A percentile compares a stretch with the other conserved stretches of the same genome.
Evolutionary conservation across 2,888 invertebrate species (phyloP).

Genomic region (Laspeyria flexula): DNA sequence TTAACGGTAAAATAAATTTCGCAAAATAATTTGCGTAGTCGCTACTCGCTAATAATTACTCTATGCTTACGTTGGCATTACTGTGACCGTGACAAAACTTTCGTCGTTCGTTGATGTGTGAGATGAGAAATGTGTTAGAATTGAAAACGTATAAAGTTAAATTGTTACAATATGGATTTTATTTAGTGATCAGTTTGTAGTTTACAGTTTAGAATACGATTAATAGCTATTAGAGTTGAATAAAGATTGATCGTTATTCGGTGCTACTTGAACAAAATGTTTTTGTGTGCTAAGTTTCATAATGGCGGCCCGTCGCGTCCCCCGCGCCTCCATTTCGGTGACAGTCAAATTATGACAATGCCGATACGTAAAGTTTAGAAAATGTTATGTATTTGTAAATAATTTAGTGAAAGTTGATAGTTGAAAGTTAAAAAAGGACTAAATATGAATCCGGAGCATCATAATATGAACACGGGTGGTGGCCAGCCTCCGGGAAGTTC

Average conservation of each 20-base stretch:
- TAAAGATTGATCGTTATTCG: constrained; percentile 33
- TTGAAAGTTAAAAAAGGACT: constrained; percentile 56
- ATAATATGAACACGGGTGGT: constrained; percentile 87
- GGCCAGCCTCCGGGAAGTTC: constrained; percentile 85
- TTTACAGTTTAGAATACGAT: constrained; percentile 14
- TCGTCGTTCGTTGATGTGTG: constrained; percentile 67
- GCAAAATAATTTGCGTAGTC: constrained; percentile 12
- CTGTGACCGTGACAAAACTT: constrained; percentile 72
- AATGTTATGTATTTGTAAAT: constrained; percentile 77
- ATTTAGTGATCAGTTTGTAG: constrained; percentile 27
- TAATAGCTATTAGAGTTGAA: constrained; percentile 19
- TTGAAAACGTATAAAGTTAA: constrained; percentile 34
- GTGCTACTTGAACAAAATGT: constrained; percentile 67
- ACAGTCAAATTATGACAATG: constrained; percentile 87
- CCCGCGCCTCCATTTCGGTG: constrained; percentile 88
- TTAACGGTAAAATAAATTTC: too few relatives aligned
- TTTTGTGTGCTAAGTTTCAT: constrained; percentile 85
- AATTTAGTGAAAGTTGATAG: constrained; percentile 58
- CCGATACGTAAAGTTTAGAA: constrained; percentile 78
- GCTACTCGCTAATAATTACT: constrained; percentile 30
- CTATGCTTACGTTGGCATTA: constrained; percentile 54
- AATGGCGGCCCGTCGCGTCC: constrained; percentile 89
- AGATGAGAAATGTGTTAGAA: constrained; percentile 60
- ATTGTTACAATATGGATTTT: constrained; percentile 39
- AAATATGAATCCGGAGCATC: constrained; percentile 83